Base-by-base conservation (phyloP, 2,888 invertebrate species). In the Platycheirus albimanus region DNA sequence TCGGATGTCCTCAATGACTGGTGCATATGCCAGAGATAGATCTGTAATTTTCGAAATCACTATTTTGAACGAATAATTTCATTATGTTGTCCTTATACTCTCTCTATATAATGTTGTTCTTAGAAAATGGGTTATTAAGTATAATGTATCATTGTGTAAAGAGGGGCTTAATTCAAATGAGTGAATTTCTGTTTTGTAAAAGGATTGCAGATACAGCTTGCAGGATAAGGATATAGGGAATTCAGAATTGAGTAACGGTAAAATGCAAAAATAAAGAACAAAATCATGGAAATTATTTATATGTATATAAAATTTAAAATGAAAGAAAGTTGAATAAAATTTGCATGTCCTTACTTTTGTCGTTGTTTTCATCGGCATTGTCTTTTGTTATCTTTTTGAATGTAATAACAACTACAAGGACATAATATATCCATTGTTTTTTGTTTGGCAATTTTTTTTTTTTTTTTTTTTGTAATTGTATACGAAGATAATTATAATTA, bases 1-100 rank as follows among this genome's bases (percentile, higher is more conserved):
- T 85, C 92, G 92, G 87, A 93, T 92, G 86, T 92, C 91, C 87
- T 92, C 91, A 83, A 92, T 91, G 75, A 90, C 90, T 74, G 91
- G 91, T 49, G 88, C 91, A 86, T 92, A 91, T 58, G 92, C 89
- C 74, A 89, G 85, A 30, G 90, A 90, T 67, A 88, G 87, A 87
- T 91, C 91, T 91, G 86, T 43, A 77, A 70, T 71, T 71, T 76
- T 74, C 38, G 52, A 72, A 76, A 74, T 69, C 52, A 69, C 56
- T 71, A 90, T 74, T 77, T 66, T 54, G 38, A 84, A 64, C 51
- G 78, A 75, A 75, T 66, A 83, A 72, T 54, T 67, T 67, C 36
- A 78, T 72, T 67, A 54, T 54, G 13, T 33, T 54, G 13, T 33
- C 45, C 64, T 61, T 58, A 17, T 17, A 45, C n/a, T 33, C 28